Conservation (phyloP, 1,140 invertebrate species). For the Zaprionus inermis region DNA sequence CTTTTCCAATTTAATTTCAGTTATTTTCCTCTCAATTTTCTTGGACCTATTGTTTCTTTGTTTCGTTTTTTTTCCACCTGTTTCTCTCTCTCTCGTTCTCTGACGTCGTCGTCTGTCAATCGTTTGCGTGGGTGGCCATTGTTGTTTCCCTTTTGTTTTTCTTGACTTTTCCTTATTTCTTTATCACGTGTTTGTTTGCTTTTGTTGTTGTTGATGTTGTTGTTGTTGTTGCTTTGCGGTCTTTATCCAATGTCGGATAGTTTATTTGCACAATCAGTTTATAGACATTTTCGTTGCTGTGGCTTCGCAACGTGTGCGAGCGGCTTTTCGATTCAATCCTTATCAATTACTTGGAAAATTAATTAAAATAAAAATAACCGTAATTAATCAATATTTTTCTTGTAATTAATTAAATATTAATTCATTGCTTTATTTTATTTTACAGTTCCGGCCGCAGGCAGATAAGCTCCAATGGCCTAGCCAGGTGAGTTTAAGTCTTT, state of each 20-base stretch:
- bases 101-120: slow-evolving; percentile 42
- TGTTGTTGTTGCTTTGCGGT: slow-evolving; percentile 10
- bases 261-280: slow-evolving; percentile 57
- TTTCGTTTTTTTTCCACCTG: slow-evolving; percentile 30
- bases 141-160: slow-evolving; percentile 42
- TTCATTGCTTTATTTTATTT: slow-evolving; percentile 80
- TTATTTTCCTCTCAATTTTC: slow-evolving; percentile 64
- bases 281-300: slow-evolving; percentile 42
- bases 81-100: slow-evolving; percentile 21
- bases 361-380: too few species aligned
- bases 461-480: slow-evolving; percentile 92
- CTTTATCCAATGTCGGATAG: slow-evolving; percentile 61
- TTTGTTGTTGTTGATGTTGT: slow-evolving; percentile 25
- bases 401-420: slow-evolving; percentile 4
- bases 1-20: slow-evolving; percentile 69
- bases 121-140: slow-evolving; percentile 65
- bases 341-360: neutral
- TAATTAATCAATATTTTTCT: neutral
- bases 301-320: slow-evolving; percentile 33
- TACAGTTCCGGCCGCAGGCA: slow-evolving; percentile 89
- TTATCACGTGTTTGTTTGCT: slow-evolving; percentile 63
- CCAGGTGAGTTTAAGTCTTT: slow-evolving; percentile 87
- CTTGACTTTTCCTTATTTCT: slow-evolving; percentile 36
- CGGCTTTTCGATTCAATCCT: neutral
- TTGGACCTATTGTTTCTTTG: slow-evolving; percentile 37